Evolutionary conservation across 2,797 vertebrate species (phyloP).

Genomic region (Chaetophractus vellerosus): DNA sequence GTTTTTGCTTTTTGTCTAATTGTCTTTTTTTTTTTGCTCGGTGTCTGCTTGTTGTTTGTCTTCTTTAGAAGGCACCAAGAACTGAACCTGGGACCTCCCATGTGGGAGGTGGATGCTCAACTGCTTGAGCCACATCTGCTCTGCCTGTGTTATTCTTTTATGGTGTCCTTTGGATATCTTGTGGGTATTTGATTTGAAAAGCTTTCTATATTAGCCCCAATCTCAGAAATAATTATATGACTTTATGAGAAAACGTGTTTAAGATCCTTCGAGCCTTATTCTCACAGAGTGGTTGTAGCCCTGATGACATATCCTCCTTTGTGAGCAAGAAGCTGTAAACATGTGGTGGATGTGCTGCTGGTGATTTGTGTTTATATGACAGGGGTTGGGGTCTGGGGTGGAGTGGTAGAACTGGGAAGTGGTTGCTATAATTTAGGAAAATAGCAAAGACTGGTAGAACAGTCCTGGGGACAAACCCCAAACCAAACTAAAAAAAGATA

Average conservation of each 20-base stretch:
- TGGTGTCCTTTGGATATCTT: not conserved
- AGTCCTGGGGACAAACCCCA: not conserved
- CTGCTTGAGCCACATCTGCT: too few relatives aligned
- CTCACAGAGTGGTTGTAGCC: not conserved
- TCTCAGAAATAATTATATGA: slow-evolving; percentile 41
- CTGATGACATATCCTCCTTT: not conserved
- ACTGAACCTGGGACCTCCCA: too few relatives aligned
- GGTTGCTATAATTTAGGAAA: not conserved
- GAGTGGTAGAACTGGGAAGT: not conserved
- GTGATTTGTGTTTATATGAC: not conserved
- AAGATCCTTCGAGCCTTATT: not conserved
- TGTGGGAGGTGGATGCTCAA: too few relatives aligned
- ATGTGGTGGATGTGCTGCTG: not conserved
- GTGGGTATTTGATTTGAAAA: not conserved
- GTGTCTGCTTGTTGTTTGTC: too few relatives aligned
- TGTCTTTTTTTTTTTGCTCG: too few relatives aligned
- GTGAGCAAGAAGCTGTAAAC: not conserved
- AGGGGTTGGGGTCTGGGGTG: not conserved
- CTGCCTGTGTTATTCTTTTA: not conserved
- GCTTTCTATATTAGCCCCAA: slow-evolving; percentile 1
- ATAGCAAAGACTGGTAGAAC: not conserved
- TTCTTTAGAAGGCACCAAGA: too few relatives aligned
- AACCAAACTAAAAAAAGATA: not conserved
- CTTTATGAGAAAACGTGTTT: slow-evolving; percentile 35
- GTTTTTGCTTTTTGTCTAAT: too few relatives aligned